Base-by-base conservation (phyloP, 2,888 invertebrate genomes). In the Cerceris rybyensis region DNA sequence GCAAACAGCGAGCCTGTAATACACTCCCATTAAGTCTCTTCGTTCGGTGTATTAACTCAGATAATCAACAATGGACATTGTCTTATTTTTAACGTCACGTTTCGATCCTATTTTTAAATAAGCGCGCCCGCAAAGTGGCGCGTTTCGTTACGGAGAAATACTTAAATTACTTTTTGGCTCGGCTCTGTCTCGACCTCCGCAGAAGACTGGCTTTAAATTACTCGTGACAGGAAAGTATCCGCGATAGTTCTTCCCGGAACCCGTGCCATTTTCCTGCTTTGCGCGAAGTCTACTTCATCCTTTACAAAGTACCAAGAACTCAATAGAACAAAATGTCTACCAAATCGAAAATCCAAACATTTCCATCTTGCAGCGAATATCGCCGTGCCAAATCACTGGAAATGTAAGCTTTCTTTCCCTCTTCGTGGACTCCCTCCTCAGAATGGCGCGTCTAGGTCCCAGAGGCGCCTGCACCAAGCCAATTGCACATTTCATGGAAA, bases 401-500 rank as follows among this genome's bases (percentile, higher is more conserved):
- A 28, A 28, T 4, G 28, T 4, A 28, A 28, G 28, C 28, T 28
- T 28, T 28, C 28, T 28, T 28, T 28, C 28, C 28, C 28, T 28
- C 28, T 28, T 28, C 28, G 28, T 2, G 28, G 28, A 28, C 28
- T 28, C 28, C 28, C 28, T 28, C 41, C 43, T 4, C 7, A n/a
- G n/a, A 60, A 43, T n/a, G n/a, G 46, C 46, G 9, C 17, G 49
- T 14, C 9, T 14, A 39, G 52, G 41, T 52, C 41, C 11, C n/a
- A 41, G 43, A 59, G 66, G 57, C 28, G 69, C 57, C 60, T 17
- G 16, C 13, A 2, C 42, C 41, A 13, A 9, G 41, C 8, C 0
- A 58, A 69, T 63, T 46, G 46, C 4, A 8, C 9, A 41, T 63
- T 80, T 79, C 71, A 16, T 14, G 60, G 54, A 81, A 76, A 67